These are phyloP conservation scores for Panorpa germanica DNA, from an alignment of 2,888 invertebrate genomes.

Conservation along the genomic window DNA sequence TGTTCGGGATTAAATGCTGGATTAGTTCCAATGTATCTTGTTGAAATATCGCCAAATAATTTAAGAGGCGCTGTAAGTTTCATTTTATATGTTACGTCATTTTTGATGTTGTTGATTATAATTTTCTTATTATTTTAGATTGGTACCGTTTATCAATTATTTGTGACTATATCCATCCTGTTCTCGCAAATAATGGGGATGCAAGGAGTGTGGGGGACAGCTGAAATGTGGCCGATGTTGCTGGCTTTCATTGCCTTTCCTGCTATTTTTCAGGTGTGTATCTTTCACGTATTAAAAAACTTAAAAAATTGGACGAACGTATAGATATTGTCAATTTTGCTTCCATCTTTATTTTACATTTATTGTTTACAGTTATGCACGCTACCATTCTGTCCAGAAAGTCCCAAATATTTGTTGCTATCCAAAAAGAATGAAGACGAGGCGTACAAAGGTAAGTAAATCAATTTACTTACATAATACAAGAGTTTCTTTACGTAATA, in stretches of 20 bases:
- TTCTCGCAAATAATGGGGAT: constrained; percentile 28
- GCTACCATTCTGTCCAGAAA: constrained; percentile 27
- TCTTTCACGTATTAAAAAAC: no score
- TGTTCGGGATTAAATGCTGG: constrained; percentile 45
- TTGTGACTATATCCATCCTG: constrained; percentile 28
- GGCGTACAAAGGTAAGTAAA: constrained; percentile 22
- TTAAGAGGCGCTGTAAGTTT: constrained; percentile 28
- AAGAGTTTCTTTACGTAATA: no score
- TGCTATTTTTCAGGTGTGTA: constrained; percentile 24
- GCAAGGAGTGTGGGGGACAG: constrained; percentile 26
- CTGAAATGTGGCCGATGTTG: constrained; percentile 28
- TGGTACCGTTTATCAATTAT: constrained; percentile 31
- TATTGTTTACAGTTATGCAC: no score
- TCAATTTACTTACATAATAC: no score
- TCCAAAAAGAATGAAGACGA: constrained; percentile 25
- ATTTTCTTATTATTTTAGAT: no score
- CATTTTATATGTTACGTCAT: no score
- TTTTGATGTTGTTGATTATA: no score
- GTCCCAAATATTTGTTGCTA: constrained; percentile 27
- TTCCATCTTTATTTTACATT: no score
- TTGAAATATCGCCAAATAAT: constrained; percentile 27
- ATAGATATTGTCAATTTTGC: no score
- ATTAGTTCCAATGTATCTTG: constrained; percentile 30
- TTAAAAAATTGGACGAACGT: no score
- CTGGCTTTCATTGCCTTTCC: constrained; percentile 27